Evolutionary conservation across 2,797 vertebrate species (phyloP).

Genomic region (Toxotes lorentzi): DNA sequence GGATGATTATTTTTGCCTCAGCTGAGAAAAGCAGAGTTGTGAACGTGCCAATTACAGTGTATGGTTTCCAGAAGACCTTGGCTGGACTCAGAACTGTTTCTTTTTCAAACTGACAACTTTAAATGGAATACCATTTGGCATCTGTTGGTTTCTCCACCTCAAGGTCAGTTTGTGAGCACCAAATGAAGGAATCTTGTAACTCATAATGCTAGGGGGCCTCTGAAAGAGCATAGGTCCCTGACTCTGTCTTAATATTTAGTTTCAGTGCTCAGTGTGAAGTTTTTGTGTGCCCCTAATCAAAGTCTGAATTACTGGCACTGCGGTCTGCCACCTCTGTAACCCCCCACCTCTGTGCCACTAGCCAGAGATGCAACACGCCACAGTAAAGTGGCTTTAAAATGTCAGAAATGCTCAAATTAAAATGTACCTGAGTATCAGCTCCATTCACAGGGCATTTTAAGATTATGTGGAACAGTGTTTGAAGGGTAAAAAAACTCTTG

Average conservation of each 20-base stretch:
- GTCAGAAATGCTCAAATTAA: conserved; percentile 10
- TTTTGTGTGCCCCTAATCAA: conserved; percentile 11
- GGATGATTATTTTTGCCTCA: background rate
- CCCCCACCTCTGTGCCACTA: background rate
- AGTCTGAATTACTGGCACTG: conserved; percentile 11
- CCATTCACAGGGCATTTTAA: background rate
- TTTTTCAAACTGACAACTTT: conserved; percentile 6
- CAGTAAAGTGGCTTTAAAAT: background rate
- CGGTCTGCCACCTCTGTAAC: conserved; percentile 10
- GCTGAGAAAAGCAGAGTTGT: background rate
- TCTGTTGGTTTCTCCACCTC: conserved; percentile 26
- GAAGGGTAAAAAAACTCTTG: background rate
- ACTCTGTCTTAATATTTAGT: conserved; percentile 5
- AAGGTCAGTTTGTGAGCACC: conserved; percentile 18
- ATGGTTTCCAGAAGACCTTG: background rate
- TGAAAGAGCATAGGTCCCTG: conserved; percentile 20
- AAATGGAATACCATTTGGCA: conserved; percentile 30
- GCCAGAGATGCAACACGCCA: background rate
- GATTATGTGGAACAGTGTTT: background rate
- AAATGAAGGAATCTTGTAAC: background rate
- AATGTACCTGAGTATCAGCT: background rate
- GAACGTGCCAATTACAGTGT: background rate
- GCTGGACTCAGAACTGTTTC: background rate
- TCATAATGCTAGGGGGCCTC: background rate
- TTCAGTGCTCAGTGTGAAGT: conserved; percentile 1